A percentile compares a stretch with the other conserved stretches of the same genome.
phyloP scores from a whole-genome alignment of 37 sponge, comb jelly and placozoan species.

The Cliona cf. orientalis region DNA sequence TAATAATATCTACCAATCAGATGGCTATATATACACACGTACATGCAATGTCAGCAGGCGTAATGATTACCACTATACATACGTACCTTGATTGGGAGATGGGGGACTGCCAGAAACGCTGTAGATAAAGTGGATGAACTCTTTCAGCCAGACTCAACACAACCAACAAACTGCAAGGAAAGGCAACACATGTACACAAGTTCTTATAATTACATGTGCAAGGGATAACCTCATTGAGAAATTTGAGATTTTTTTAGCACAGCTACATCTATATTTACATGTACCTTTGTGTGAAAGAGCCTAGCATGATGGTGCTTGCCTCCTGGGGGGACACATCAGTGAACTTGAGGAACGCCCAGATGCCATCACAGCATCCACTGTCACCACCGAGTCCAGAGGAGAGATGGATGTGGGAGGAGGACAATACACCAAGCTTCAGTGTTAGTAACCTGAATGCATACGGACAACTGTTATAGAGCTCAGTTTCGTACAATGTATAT shows the following conservation, averaged over 20 bases:
- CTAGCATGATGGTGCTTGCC: slow-evolving; percentile 36
- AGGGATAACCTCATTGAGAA: not conserved
- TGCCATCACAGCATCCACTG: not conserved
- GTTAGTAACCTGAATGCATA: not conserved
- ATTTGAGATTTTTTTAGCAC: too few relatives aligned
- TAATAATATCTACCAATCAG: not conserved
- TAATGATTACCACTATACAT: not conserved
- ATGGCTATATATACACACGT: not conserved
- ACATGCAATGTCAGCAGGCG: not conserved
- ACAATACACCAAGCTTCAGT: not conserved
- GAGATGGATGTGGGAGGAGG: not conserved
- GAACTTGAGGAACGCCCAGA: slow-evolving; percentile 65
- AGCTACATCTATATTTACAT: not conserved
- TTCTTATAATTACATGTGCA: not conserved
- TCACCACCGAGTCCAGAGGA: not conserved
- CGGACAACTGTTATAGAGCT: too few relatives aligned
- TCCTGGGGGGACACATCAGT: slow-evolving; percentile 44
- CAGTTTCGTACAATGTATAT: not conserved
- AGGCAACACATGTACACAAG: not conserved
- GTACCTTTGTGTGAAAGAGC: slow-evolving; percentile 38
- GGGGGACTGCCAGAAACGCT: slow-evolving; percentile 44
- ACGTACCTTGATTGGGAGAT: slow-evolving; percentile 18
- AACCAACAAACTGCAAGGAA: slow-evolving; percentile 32
- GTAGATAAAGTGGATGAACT: slow-evolving; percentile 40
- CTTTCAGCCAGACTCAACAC: slow-evolving; percentile 15